Evolutionary conservation across 2,113 vertebrate species (phyloP).

Genomic region (Jaculus jaculus): DNA sequence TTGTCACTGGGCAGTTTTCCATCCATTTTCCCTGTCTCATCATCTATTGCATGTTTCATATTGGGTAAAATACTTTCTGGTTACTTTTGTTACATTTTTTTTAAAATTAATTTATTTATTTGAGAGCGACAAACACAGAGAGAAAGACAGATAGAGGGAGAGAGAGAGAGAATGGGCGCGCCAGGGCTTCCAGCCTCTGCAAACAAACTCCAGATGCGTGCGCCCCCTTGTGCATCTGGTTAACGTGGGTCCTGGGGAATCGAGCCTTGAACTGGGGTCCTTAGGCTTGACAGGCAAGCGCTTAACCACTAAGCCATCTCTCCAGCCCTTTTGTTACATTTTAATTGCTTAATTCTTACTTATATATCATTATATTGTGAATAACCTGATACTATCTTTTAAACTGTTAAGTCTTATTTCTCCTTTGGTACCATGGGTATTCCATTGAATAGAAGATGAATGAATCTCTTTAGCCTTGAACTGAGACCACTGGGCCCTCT

Average conservation of each 20-base stretch:
- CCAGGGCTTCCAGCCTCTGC: no score
- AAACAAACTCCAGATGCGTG: no score
- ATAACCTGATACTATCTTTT: background rate
- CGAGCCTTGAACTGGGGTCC: no score
- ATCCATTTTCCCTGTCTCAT: background rate
- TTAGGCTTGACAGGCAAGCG: no score
- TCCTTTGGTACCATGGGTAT: background rate
- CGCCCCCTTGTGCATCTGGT: no score
- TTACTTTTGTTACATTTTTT: conserved; percentile 30
- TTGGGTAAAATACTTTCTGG: background rate
- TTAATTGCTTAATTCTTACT: background rate
- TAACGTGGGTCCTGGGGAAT: no score
- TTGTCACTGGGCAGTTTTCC: background rate
- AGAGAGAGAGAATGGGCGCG: no score
- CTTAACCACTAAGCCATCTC: no score
- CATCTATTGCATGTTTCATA: background rate
- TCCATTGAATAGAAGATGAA: background rate
- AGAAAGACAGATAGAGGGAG: no score
- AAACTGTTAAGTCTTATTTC: background rate
- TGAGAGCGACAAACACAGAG: no score
- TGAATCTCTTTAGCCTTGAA: background rate
- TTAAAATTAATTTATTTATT: no score
- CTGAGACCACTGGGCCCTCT: background rate
- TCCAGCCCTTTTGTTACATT: conserved; percentile 9
- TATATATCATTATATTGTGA: background rate